Evolutionary conservation across 1,140 invertebrate species (phyloP).

Genomic region (Drosophila mauritiana): DNA sequence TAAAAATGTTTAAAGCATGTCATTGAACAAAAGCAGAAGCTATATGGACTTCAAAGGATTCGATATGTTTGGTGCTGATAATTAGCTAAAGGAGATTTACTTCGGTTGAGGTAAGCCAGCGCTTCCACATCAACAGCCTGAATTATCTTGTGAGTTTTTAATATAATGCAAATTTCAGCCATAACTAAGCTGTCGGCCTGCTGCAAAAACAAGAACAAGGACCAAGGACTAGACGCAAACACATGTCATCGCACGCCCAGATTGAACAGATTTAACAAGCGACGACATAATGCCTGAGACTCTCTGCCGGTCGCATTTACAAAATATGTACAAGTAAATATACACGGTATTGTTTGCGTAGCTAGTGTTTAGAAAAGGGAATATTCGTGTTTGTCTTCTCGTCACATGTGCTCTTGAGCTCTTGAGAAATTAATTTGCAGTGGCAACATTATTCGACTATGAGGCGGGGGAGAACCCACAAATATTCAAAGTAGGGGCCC

Average conservation of each 20-base stretch:
- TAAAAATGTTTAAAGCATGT: background rate
- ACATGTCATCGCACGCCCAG: constrained; percentile 73
- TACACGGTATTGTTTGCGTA: constrained; percentile 64
- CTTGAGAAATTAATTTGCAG: constrained; percentile 83
- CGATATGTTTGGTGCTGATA: background rate
- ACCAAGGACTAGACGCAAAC: constrained; percentile 44
- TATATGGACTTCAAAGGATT: too few species aligned
- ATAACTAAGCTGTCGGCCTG: constrained; percentile 59
- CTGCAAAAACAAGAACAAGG: constrained; percentile 43
- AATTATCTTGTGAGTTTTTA: constrained; percentile 68
- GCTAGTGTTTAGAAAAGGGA: constrained; percentile 73
- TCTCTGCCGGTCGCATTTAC: constrained; percentile 54
- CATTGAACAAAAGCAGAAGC: background rate
- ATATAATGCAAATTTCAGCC: constrained; percentile 59
- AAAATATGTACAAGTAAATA: constrained; percentile 66
- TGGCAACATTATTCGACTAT: constrained; percentile 69
- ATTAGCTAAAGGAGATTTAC: constrained; percentile 30
- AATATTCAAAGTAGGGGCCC: constrained; percentile 75
- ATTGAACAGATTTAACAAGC: constrained; percentile 79
- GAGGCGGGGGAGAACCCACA: constrained; percentile 64
- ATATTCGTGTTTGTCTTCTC: constrained; percentile 44
- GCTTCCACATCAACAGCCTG: constrained; percentile 54
- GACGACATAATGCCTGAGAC: constrained; percentile 69
- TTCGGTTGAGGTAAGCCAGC: constrained; percentile 51
- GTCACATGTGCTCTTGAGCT: constrained; percentile 80